These are phyloP conservation scores for Sisyra nigra DNA, from an alignment of 2,888 invertebrate genomes.

Conservation along the genomic window DNA sequence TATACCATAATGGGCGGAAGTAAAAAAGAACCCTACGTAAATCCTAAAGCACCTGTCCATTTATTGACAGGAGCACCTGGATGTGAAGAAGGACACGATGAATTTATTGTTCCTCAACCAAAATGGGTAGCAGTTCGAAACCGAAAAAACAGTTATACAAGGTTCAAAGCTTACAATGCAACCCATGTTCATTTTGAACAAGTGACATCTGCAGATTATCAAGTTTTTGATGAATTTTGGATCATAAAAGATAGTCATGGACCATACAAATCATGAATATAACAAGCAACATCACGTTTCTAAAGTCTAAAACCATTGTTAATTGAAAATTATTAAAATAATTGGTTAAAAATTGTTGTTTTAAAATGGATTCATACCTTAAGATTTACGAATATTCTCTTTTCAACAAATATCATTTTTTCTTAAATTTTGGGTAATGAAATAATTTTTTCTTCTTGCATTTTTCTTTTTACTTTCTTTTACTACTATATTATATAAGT, in stretches of 20 bases:
- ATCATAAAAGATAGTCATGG: conserved; percentile 20
- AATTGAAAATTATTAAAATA: too few relatives aligned
- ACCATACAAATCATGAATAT: conserved; percentile 13
- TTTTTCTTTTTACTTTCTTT: too few relatives aligned
- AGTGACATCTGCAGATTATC: conserved; percentile 27
- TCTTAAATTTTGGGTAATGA: too few relatives aligned
- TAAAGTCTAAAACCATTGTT: too few relatives aligned
- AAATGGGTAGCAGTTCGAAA: conserved; percentile 67
- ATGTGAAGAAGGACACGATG: conserved; percentile 58
- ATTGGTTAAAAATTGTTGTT: too few relatives aligned
- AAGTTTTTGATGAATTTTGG: conserved; percentile 24
- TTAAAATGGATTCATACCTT: too few relatives aligned
- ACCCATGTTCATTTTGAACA: conserved; percentile 77
- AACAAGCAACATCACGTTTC: too few relatives aligned
- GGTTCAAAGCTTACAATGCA: conserved; percentile 53
- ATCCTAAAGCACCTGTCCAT: conserved; percentile 73
- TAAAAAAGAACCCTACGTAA: conserved; percentile 37
- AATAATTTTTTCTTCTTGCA: too few relatives aligned
- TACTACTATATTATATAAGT: too few relatives aligned
- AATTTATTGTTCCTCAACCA: conserved; percentile 27
- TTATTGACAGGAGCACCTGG: conserved; percentile 77
- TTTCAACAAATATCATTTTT: too few relatives aligned
- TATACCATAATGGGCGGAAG: conserved; percentile 46
- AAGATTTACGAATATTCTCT: too few relatives aligned
- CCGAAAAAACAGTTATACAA: conserved; percentile 73